These are phyloP conservation scores for Hypanus sabinus DNA, from an alignment of 2,113 vertebrate genomes.

Conservation along the genomic window DNA sequence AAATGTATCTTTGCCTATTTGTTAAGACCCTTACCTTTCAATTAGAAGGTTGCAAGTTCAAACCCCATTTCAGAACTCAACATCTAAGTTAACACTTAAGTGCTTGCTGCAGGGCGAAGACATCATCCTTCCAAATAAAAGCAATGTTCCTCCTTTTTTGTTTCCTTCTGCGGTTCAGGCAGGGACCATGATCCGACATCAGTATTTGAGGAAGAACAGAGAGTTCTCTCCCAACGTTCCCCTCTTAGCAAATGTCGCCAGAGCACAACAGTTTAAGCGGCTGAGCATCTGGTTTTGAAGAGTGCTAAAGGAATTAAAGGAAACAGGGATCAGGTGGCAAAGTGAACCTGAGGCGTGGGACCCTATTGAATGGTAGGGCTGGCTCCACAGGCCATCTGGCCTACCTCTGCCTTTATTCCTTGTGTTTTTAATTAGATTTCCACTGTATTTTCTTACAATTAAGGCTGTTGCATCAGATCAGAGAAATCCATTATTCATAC, in stretches of 20 bases:
- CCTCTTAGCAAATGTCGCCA: background rate
- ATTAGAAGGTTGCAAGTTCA: background rate
- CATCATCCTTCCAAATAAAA: background rate
- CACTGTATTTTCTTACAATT: background rate
- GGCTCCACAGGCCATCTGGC: too few species aligned
- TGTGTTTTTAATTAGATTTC: background rate
- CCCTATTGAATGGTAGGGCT: too few species aligned
- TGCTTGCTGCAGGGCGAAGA: background rate
- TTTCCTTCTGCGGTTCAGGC: background rate
- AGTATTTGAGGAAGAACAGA: constrained; percentile 1
- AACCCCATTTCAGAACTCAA: constrained; percentile 1
- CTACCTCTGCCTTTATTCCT: too few species aligned
- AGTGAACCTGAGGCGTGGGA: too few species aligned
- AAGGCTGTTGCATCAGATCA: background rate
- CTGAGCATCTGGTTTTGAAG: background rate
- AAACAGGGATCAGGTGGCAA: too few species aligned
- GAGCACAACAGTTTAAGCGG: background rate
- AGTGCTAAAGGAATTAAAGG: too few species aligned
- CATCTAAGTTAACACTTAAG: background rate
- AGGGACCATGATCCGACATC: background rate
- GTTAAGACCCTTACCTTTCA: background rate
- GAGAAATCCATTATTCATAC: background rate
- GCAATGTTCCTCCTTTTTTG: background rate
- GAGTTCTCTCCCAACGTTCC: constrained; percentile 1
- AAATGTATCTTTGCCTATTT: background rate